Evolutionary conservation across 2,888 invertebrate genomes (phyloP), one percentile per base, ranked within the genome.

Genomic region (Cheilosia scutellata): DNA sequence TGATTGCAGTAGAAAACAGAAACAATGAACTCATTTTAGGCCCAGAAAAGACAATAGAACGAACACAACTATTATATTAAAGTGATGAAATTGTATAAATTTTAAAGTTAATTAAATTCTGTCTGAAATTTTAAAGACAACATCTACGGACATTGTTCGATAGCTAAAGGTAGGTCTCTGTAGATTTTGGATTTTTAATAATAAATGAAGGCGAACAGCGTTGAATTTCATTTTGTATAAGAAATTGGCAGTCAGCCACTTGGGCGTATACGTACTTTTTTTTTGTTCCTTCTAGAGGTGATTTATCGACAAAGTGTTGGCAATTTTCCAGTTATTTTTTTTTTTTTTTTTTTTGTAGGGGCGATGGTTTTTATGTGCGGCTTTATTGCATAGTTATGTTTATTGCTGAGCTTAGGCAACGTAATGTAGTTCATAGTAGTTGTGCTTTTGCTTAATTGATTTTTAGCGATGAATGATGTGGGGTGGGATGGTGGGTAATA

Each of bases 221-320:
- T 20, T 11, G 9, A 37, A n/a, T 42, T 42, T 47, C 16, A 5
- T 20, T 47, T 20, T 47, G 16, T 16, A 5, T 29, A 9, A 13
- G 27, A 6, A 37, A 27, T n/a, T 27, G 25, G n/a, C 20, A 47
- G n/a, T 1, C 6, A 9, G 6, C 16, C 51, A 71, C 82, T 70
- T 25, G 49, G 70, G 58, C 70, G 82, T 82, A 82, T 82, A 62
- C 82, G 60, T 72, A 51, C 44, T 71, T 42, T 62, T 57, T 68
- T 37, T 37, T 71, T 60, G 29, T 49, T n/a, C 13, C 29, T 11
- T 2, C 25, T 40, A 60, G 13, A 42, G 44, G 44, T 60, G 58
- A 65, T 65, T 75, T 65, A 65, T 65, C 47, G 65, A 57, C 16
- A 31, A 20, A 51, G 51, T n/a, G 66, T 51, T 76, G 76, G 66